A percentile compares a stretch with the other conserved stretches of the same genome.
Evolutionary conservation across 2,797 vertebrate genomes (phyloP).

Genomic region (Danionella dracula): DNA sequence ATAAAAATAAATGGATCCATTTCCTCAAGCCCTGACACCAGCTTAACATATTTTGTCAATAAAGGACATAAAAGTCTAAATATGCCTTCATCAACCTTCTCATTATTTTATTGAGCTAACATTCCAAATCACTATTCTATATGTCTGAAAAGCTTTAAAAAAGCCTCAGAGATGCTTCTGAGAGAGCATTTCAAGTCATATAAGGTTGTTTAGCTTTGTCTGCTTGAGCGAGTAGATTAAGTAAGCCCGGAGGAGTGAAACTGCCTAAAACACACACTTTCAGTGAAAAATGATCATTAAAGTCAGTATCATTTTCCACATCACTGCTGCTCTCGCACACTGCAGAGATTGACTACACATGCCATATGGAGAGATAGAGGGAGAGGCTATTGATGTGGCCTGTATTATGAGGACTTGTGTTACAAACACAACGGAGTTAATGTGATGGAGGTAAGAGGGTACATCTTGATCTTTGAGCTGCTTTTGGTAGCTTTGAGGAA

Average conservation of each 20-base stretch:
- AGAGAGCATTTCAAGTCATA: not conserved
- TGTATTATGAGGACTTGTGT: not conserved
- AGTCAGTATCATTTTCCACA: slow-evolving; percentile 28
- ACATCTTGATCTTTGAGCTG: too few relatives aligned
- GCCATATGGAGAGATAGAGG: slow-evolving; percentile 23
- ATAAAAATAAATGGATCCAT: too few relatives aligned
- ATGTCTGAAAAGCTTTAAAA: not conserved
- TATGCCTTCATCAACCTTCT: too few relatives aligned
- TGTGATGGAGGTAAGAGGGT: not conserved
- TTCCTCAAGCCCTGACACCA: too few relatives aligned
- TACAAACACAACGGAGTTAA: not conserved
- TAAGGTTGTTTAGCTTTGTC: slow-evolving; percentile 1
- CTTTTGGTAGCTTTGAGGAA: too few relatives aligned
- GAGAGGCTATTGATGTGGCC: not conserved
- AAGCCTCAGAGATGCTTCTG: not conserved
- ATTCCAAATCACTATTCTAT: too few relatives aligned
- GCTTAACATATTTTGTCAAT: too few relatives aligned
- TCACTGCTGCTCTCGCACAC: slow-evolving; percentile 4
- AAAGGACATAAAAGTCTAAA: too few relatives aligned
- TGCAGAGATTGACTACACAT: slow-evolving; percentile 10
- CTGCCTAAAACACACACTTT: slow-evolving; percentile 4
- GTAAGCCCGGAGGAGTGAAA: slow-evolving; percentile 18
- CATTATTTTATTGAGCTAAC: too few relatives aligned
- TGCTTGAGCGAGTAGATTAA: slow-evolving; percentile 10
- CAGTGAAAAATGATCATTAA: slow-evolving; percentile 15